These are phyloP conservation scores for Stenopsyche tienmushanensis DNA, from an alignment of 1,140 invertebrate genomes.

Conservation along the genomic window DNA sequence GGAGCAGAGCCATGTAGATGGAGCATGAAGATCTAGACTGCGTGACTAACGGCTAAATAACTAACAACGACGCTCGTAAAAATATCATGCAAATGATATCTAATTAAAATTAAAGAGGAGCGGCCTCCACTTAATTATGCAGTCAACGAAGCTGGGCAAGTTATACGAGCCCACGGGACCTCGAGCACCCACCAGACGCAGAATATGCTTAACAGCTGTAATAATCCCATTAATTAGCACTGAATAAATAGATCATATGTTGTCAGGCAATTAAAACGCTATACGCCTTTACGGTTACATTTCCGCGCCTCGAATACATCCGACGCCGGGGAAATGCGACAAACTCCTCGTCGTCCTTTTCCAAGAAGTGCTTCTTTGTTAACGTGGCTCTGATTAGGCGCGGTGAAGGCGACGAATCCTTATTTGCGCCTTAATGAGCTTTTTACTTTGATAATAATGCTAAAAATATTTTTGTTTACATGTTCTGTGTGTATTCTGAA, in stretches of 20 bases:
- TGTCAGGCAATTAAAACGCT: constrained; percentile 26
- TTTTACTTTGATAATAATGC: too few relatives aligned
- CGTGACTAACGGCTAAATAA: constrained; percentile 24
- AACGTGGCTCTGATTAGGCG: too few relatives aligned
- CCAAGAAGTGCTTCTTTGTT: too few relatives aligned
- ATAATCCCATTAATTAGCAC: constrained; percentile 21
- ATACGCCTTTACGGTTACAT: too few relatives aligned
- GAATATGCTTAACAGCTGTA: constrained; percentile 7
- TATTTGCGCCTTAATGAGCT: too few relatives aligned
- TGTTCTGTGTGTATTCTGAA: too few relatives aligned
- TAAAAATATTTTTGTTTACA: too few relatives aligned
- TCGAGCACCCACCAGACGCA: too few relatives aligned
- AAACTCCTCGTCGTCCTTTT: too few relatives aligned
- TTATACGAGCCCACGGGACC: not conserved
- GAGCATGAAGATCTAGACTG: constrained; percentile 2
- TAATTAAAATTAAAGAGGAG: constrained; percentile 30
- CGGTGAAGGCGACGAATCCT: too few relatives aligned
- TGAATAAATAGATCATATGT: constrained; percentile 25
- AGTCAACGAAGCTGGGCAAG: constrained; percentile 9
- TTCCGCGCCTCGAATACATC: too few relatives aligned
- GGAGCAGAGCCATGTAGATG: constrained; percentile 2
- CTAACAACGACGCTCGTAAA: constrained; percentile 25
- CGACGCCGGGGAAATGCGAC: too few relatives aligned
- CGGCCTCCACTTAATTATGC: constrained; percentile 22
- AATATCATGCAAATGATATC: constrained; percentile 21